A percentile compares a stretch with the other conserved stretches of the same genome.
These are phyloP conservation scores for Parnassius orleans DNA, from an alignment of 2,888 invertebrate genomes.

Conservation along the genomic window DNA sequence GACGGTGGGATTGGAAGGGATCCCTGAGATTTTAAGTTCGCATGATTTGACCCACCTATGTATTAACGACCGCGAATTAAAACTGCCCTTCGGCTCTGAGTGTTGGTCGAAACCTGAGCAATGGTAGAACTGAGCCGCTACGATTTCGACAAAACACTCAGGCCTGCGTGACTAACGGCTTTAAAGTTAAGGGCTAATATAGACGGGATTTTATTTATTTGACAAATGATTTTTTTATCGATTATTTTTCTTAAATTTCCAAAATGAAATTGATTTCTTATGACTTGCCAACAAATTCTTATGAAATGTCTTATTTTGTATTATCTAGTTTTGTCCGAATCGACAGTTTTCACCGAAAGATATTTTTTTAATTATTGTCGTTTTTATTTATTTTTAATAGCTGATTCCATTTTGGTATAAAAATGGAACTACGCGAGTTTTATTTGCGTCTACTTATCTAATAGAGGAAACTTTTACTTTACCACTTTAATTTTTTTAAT, in stretches of 20 bases:
- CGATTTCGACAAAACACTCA: neutral
- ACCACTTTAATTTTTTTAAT: neutral
- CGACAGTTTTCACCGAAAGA: slow-evolving; percentile 32
- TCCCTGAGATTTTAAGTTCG: slow-evolving; percentile 16
- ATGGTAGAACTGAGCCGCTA: slow-evolving; percentile 2
- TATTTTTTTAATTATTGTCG: slow-evolving; percentile 8
- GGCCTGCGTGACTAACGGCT: slow-evolving; percentile 8
- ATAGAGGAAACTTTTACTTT: slow-evolving; percentile 17
- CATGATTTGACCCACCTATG: slow-evolving; percentile 31
- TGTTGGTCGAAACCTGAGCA: slow-evolving; percentile 20
- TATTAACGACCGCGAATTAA: slow-evolving; percentile 11
- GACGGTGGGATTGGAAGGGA: slow-evolving; percentile 4
- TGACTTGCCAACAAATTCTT: slow-evolving; percentile 60
- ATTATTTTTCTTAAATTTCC: slow-evolving; percentile 37
- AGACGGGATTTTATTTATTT: neutral
- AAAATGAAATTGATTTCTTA: slow-evolving; percentile 34
- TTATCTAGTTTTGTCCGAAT: slow-evolving; percentile 30
- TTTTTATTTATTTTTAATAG: neutral
- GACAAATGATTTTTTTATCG: slow-evolving; percentile 10
- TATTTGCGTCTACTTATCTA: slow-evolving; percentile 10
- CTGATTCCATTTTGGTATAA: slow-evolving; percentile 18
- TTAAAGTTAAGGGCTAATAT: slow-evolving; percentile 2
- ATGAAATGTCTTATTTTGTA: slow-evolving; percentile 37
- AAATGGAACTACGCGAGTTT: slow-evolving; percentile 21
- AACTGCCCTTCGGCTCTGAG: slow-evolving; percentile 20